Base-by-base conservation (phyloP, 1,140 invertebrate species). In the Euura saliciscinereae region DNA sequence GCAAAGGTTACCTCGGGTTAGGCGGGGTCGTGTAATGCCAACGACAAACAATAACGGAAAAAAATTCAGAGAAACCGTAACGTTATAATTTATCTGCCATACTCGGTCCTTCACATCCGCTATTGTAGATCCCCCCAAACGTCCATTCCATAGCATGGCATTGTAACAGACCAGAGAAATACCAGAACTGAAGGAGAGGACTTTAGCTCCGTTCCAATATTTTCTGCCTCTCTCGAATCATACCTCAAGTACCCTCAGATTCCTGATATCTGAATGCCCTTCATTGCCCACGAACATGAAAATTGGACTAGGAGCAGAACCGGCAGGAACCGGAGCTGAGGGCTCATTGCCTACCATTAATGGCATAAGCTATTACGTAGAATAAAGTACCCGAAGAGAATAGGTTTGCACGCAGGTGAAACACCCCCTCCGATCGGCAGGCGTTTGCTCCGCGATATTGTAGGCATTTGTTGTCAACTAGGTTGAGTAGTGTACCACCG, bases 51-150 rank as follows among this genome's bases (percentile, higher is more conserved):
- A 11, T 5, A 59, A 59, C 51, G 13, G 13, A n/a, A 59, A 80
- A 82, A 84, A 85, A 80, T 84, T 83, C 84, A 79, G 81, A 83
- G 83, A 81, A 85, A 85, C 83, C 82, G 83, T 87, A 87, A 87
- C 80, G 82, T 86, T 85, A 81, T 87, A 87, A 87, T 87, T 87
- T 87, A 87, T 87, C 79, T 59, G 3, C 51, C 13, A 59, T 59
- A 59, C 51, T 11, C 13, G 51, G 51, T 59, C 51, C 6, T 59
- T n/a, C 51, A n/a, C 13, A 6, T 59, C 51, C 51, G 51, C 51
- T 59, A 59, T 59, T 59, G 8, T 59, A n/a, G 76, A 77, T 78
- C 79, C 78, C 80, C 80, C 80, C 77, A 85, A 83, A 83, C 84
- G 74, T 69, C 70, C 77, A 78, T 82, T 79, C 82, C 81, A 79